phyloP scores from a whole-genome alignment of 23 tunicate genomes.

The Oikopleura albicans region DNA sequence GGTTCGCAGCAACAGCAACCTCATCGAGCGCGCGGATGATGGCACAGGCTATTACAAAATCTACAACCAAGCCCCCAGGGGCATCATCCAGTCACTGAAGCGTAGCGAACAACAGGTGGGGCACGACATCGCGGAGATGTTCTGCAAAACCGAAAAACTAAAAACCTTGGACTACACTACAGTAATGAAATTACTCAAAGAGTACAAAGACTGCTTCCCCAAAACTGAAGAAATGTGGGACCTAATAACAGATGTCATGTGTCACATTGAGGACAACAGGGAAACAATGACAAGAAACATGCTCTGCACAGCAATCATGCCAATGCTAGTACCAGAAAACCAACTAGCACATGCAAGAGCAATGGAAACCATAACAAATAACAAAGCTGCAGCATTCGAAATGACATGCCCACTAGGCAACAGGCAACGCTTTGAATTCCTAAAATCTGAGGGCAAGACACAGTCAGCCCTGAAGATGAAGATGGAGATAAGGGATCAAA shows the following conservation, averaged over 20 bases:
- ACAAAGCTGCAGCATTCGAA: not conserved
- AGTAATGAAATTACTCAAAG: not conserved
- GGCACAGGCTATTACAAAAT: too few species aligned
- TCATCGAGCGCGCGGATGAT: too few species aligned
- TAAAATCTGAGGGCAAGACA: not conserved
- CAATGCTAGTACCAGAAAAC: not conserved
- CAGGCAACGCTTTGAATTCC: not conserved
- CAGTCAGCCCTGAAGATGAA: not conserved
- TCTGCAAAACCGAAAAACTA: not conserved
- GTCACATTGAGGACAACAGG: not conserved
- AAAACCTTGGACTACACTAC: not conserved
- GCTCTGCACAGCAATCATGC: not conserved
- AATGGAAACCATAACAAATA: not conserved
- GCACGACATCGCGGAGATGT: not conserved
- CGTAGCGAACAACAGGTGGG: not conserved
- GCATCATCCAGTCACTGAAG: not conserved
- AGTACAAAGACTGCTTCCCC: not conserved
- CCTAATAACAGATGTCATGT: not conserved
- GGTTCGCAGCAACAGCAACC: too few species aligned
- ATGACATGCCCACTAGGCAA: not conserved
- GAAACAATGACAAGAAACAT: not conserved
- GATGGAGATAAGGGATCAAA: not conserved
- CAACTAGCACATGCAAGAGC: not conserved
- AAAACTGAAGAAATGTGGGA: not conserved
- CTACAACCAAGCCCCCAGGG: not conserved